Conservation (phyloP, 2,113 vertebrate species). For the Epinephelus moara region DNA sequence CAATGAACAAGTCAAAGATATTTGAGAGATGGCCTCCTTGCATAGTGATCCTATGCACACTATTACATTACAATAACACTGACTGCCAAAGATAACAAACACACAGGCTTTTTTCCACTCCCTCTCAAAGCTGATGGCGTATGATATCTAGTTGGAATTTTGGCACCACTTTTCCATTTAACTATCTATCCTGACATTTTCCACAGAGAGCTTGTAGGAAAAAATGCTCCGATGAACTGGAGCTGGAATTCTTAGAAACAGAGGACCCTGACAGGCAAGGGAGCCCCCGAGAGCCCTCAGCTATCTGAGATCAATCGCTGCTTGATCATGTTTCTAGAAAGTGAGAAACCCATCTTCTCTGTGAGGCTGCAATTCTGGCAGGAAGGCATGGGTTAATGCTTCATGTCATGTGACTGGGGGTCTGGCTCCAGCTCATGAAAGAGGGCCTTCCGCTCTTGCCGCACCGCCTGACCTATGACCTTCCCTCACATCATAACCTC, state of each 20-base stretch:
- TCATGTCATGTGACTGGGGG: slow-evolving; percentile 37
- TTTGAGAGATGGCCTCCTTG: slow-evolving; percentile 32
- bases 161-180: slow-evolving; percentile 58
- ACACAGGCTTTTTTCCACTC: slow-evolving; percentile 32
- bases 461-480: slow-evolving; percentile 53
- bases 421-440: slow-evolving; percentile 30
- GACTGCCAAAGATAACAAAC: slow-evolving; percentile 64
- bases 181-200: slow-evolving; percentile 66
- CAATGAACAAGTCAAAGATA: slow-evolving; percentile 65
- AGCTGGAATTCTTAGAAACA: slow-evolving; percentile 57
- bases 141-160: slow-evolving; percentile 62
- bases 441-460: slow-evolving; percentile 31
- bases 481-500: slow-evolving; percentile 46
- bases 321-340: slow-evolving; percentile 10
- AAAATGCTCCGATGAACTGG: slow-evolving; percentile 24
- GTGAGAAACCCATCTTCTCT: slow-evolving; percentile 21
- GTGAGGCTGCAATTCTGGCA: not conserved
- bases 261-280: not conserved
- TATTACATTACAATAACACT: slow-evolving; percentile 58
- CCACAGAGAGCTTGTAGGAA: slow-evolving; percentile 40
- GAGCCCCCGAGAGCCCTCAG: not conserved
- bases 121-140: slow-evolving; percentile 33
- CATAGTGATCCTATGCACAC: slow-evolving; percentile 16
- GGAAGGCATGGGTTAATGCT: not conserved
- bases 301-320: not conserved